A percentile compares a stretch with the other conserved stretches of the same genome.
phyloP scores from a whole-genome alignment of 2,888 invertebrate species.

The Leptinotarsa tumamoca region DNA sequence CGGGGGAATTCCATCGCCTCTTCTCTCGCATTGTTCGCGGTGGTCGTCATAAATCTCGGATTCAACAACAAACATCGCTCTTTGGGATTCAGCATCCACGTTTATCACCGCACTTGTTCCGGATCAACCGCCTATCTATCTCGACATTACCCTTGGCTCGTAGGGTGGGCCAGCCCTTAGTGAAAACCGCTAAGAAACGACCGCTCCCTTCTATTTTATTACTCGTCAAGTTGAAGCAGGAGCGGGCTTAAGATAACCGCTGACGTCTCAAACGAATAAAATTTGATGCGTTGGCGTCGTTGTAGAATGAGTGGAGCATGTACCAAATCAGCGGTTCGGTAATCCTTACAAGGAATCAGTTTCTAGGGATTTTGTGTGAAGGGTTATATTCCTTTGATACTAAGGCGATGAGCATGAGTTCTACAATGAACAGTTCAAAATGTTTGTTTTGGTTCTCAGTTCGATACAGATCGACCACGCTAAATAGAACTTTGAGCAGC shows the following conservation, averaged over 20 bases:
- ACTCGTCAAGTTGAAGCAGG: constrained; percentile 17
- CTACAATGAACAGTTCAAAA: too few relatives aligned
- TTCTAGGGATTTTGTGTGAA: too few relatives aligned
- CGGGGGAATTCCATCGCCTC: constrained; percentile 10
- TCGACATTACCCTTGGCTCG: constrained; percentile 49
- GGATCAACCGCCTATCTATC: constrained; percentile 65
- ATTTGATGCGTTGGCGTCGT: neutral
- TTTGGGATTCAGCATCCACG: constrained; percentile 63
- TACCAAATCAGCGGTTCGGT: too few relatives aligned
- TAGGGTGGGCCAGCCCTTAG: constrained; percentile 28
- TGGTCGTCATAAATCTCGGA: constrained; percentile 65
- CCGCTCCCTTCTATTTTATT: constrained; percentile 46
- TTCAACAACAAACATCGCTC: constrained; percentile 65
- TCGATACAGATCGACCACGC: too few relatives aligned
- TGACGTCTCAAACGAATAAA: neutral
- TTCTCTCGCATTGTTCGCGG: constrained; percentile 49
- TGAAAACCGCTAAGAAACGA: constrained; percentile 47
- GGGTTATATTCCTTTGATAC: too few relatives aligned
- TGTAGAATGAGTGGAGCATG: too few relatives aligned
- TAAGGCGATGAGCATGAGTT: too few relatives aligned
- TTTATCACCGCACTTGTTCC: constrained; percentile 66
- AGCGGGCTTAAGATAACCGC: constrained; percentile 3
- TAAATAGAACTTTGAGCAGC: too few relatives aligned
- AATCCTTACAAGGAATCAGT: too few relatives aligned
- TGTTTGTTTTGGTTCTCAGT: too few relatives aligned